phyloP scores from a whole-genome alignment of 1,140 invertebrate species.

The Drosophila kepulauana region DNA sequence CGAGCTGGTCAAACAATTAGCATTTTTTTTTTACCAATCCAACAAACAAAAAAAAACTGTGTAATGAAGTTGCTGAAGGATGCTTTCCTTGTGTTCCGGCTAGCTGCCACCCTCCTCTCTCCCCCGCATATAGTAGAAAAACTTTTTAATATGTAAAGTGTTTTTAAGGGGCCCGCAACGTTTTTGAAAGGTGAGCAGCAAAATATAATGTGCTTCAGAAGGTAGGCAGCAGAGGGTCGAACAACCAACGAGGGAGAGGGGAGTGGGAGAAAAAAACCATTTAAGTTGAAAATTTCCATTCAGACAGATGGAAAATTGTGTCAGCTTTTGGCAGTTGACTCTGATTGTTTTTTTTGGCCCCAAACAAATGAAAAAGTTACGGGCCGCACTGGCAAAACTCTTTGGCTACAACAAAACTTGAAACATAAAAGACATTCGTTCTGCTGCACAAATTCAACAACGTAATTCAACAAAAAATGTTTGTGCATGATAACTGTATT shows the following conservation, averaged over 20 bases:
- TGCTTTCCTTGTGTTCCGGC: slow-evolving; percentile 30
- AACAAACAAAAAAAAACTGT: slow-evolving; percentile 51
- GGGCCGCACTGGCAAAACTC: slow-evolving; percentile 16
- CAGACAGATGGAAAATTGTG: slow-evolving; percentile 40
- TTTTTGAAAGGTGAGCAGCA: slow-evolving; percentile 28
- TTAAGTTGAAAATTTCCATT: slow-evolving; percentile 46
- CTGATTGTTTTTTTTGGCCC: slow-evolving; percentile 17
- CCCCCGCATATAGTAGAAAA: slow-evolving; percentile 31
- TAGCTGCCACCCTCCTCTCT: background rate
- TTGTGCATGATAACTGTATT: background rate
- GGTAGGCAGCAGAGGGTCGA: background rate
- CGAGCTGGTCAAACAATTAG: slow-evolving; percentile 73
- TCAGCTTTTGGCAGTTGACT: slow-evolving; percentile 37
- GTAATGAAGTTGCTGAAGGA: slow-evolving; percentile 66
- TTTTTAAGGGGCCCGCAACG: slow-evolving; percentile 38
- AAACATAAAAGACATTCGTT: slow-evolving; percentile 12
- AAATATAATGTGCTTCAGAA: slow-evolving; percentile 12
- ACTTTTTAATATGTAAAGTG: slow-evolving; percentile 78
- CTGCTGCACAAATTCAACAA: background rate
- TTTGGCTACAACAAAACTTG: background rate
- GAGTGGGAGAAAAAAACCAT: slow-evolving; percentile 12
- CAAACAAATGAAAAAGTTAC: slow-evolving; percentile 1
- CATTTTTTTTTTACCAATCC: slow-evolving; percentile 61
- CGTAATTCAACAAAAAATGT: background rate
- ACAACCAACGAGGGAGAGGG: background rate